Evolutionary conservation across 2,888 invertebrate species (phyloP).

Genomic region (Elmis aenea): DNA sequence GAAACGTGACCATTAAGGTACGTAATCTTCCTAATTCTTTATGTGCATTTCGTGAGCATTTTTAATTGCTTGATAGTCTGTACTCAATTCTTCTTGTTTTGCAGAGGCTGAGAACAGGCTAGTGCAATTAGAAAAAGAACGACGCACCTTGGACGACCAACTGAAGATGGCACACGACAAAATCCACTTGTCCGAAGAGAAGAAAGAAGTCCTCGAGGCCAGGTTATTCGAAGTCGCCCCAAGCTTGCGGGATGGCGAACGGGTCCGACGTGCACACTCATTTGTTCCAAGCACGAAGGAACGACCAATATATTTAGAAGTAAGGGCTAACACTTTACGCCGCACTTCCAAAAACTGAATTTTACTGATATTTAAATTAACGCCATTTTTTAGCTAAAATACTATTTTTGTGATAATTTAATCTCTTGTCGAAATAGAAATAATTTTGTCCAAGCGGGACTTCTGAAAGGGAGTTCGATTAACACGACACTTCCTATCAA

Average conservation of each 20-base stretch:
- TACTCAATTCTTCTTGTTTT: constrained; percentile 26
- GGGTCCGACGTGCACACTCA: constrained; percentile 62
- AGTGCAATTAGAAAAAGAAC: constrained; percentile 65
- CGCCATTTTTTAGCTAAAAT: no score
- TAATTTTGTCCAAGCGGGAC: no score
- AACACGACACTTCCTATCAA: no score
- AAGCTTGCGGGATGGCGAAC: constrained; percentile 53
- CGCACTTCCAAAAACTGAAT: constrained; percentile 23
- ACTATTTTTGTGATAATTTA: no score
- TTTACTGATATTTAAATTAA: no score
- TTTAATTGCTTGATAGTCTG: no score
- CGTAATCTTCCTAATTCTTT: no score
- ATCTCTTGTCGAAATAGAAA: no score
- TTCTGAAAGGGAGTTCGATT: no score
- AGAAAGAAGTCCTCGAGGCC: constrained; percentile 55
- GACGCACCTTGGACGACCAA: constrained; percentile 64
- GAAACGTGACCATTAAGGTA: no score
- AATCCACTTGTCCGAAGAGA: constrained; percentile 62
- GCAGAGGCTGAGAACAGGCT: constrained; percentile 68
- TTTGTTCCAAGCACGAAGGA: constrained; percentile 65
- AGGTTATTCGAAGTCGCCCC: constrained; percentile 54
- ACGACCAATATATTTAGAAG: constrained; percentile 45
- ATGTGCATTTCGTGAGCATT: no score
- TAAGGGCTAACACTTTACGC: constrained; percentile 40
- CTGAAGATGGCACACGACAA: constrained; percentile 64